These are phyloP conservation scores for Xenentodon cancila DNA, from an alignment of 2,797 vertebrate genomes.

Conservation along the genomic window DNA sequence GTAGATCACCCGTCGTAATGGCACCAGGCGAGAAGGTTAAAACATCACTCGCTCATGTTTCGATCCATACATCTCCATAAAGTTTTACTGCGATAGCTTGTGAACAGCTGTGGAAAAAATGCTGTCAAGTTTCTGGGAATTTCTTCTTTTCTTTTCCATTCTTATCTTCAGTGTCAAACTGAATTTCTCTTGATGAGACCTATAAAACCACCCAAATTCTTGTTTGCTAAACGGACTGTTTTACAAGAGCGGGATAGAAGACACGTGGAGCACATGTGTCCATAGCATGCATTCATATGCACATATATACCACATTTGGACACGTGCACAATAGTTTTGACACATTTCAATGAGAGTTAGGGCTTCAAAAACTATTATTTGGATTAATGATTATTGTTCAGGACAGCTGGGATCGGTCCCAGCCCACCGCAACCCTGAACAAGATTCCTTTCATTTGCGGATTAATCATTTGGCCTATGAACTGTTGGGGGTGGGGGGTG, in stretches of 20 bases:
- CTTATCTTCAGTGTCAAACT: slow-evolving; percentile 39
- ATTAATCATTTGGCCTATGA: slow-evolving; percentile 5
- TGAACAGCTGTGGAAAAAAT: slow-evolving; percentile 33
- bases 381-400: not conserved
- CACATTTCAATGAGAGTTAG: slow-evolving; percentile 3
- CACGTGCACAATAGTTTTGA: slow-evolving; percentile 14
- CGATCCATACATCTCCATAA: slow-evolving; percentile 33
- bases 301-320: slow-evolving; percentile 2
- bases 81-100: slow-evolving; percentile 25
- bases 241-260: slow-evolving; percentile 19
- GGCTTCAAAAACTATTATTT: not conserved
- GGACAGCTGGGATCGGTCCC: too few relatives aligned
- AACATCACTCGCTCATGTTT: slow-evolving; percentile 42
- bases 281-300: slow-evolving; percentile 4
- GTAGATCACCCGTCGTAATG: slow-evolving; percentile 25
- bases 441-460: not conserved
- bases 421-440: too few relatives aligned
- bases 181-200: slow-evolving; percentile 39
- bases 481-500: not conserved
- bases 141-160: slow-evolving; percentile 29
- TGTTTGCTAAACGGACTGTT: slow-evolving; percentile 34
- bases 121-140: slow-evolving; percentile 24
- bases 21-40: slow-evolving; percentile 33
- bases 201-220: slow-evolving; percentile 40
- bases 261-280: slow-evolving; percentile 49